Evolutionary conservation across 2,888 invertebrate species (phyloP).

Genomic region (Epinotia brunnichana): DNA sequence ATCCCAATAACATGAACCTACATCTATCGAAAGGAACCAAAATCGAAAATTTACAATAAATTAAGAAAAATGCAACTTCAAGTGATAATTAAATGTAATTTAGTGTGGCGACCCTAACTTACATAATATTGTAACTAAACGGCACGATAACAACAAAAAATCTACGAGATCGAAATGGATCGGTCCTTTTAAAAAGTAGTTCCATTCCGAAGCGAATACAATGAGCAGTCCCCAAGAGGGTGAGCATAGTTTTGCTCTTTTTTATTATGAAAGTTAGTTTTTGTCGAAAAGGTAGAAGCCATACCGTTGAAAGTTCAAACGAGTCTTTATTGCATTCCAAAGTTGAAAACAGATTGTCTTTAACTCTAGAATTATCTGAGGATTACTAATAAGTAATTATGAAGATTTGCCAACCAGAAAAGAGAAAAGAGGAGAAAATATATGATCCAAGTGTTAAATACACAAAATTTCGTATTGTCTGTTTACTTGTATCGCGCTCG

Average conservation of each 20-base stretch:
- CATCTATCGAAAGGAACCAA: no score
- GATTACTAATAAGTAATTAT: background rate
- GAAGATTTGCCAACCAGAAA: background rate
- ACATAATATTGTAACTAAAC: constrained; percentile 43
- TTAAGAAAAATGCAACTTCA: no score
- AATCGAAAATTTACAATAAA: no score
- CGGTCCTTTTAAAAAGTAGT: constrained; percentile 44
- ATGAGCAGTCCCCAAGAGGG: constrained; percentile 46
- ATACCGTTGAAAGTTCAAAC: constrained; percentile 39
- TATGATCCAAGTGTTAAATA: background rate
- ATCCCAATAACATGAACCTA: no score
- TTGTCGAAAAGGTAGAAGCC: constrained; percentile 40
- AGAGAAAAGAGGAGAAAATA: background rate
- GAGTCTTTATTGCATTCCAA: constrained; percentile 41
- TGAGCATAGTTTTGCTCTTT: constrained; percentile 43
- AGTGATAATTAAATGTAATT: no score
- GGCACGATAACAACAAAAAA: constrained; percentile 45
- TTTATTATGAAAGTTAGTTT: constrained; percentile 44
- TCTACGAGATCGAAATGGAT: constrained; percentile 45
- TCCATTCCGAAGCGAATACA: constrained; percentile 47
- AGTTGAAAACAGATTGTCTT: constrained; percentile 24
- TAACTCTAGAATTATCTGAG: background rate
- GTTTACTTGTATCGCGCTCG: background rate
- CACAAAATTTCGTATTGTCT: background rate
- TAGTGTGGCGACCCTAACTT: constrained; percentile 38